phyloP scores from a whole-genome alignment of 2,797 vertebrate species.

The Artibeus lituratus region DNA sequence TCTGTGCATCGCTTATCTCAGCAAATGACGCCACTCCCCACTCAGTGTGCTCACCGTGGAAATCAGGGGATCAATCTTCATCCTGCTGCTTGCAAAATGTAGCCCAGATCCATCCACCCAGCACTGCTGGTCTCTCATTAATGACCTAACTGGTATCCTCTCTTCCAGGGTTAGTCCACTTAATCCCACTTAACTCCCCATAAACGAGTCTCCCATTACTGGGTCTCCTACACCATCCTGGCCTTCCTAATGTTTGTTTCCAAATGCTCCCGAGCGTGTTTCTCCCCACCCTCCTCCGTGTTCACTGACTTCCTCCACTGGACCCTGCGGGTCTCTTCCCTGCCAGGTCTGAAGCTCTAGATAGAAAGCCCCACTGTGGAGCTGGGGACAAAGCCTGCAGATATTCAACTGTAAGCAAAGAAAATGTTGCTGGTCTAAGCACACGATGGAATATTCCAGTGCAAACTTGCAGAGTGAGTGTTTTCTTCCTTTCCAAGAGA shows the following conservation, averaged over 20 bases:
- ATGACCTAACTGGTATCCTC: not conserved
- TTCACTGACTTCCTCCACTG: not conserved
- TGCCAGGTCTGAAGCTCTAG: not conserved
- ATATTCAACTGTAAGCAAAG: not conserved
- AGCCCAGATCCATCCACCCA: not conserved
- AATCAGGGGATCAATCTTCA: not conserved
- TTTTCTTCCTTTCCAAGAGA: not conserved
- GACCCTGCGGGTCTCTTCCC: not conserved
- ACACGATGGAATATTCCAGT: not conserved
- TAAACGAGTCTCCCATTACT: not conserved
- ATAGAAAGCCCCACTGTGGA: not conserved
- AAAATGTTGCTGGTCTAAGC: conserved; percentile 34
- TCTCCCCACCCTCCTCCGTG: not conserved
- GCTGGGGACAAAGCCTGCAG: not conserved
- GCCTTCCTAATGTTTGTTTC: not conserved
- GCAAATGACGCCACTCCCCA: not conserved
- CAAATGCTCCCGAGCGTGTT: not conserved
- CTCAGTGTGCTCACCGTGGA: not conserved
- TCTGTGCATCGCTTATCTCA: not conserved
- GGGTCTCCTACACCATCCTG: not conserved
- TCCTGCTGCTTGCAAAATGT: not conserved
- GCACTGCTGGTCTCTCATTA: rapidly evolving
- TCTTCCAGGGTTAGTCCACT: not conserved
- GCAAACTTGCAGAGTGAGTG: not conserved
- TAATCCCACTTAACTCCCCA: not conserved